Conservation (phyloP, 2,113 vertebrate species). For the Dolichallabes microphthalmus region DNA sequence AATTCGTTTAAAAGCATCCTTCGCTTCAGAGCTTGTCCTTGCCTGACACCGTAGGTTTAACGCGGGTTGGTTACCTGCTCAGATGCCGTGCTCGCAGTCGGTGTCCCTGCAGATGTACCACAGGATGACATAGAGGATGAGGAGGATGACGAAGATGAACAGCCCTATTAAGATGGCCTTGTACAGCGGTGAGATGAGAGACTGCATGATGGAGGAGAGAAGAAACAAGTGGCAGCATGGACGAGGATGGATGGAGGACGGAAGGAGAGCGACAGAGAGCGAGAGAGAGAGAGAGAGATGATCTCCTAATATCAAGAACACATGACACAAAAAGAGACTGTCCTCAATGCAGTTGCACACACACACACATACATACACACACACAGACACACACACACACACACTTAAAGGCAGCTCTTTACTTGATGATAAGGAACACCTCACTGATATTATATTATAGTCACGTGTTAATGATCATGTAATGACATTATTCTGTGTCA, state of each 20-base stretch:
- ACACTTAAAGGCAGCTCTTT: background rate
- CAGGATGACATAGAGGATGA: constrained; percentile 96
- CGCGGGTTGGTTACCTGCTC: constrained; percentile 56
- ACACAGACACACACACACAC: background rate
- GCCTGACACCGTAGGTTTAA: background rate
- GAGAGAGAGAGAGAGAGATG: background rate
- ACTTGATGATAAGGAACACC: background rate
- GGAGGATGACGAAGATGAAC: constrained; percentile 96
- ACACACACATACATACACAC: background rate
- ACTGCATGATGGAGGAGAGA: constrained; percentile 80
- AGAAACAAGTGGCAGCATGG: constrained; percentile 1
- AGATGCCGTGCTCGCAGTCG: constrained; percentile 96
- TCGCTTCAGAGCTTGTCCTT: background rate
- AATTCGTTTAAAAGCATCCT: background rate
- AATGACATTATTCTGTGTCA: too few species aligned
- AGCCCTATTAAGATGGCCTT: constrained; percentile 94
- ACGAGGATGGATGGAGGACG: background rate
- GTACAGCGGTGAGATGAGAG: constrained; percentile 92
- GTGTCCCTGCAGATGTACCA: constrained; percentile 99
- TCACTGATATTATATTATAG: background rate
- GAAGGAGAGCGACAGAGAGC: background rate
- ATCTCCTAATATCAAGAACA: background rate
- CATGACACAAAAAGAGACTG: background rate
- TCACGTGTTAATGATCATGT: background rate
- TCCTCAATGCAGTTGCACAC: background rate